Base-by-base conservation (phyloP, 2,113 vertebrate genomes). In the Lutjanus erythropterus region DNA sequence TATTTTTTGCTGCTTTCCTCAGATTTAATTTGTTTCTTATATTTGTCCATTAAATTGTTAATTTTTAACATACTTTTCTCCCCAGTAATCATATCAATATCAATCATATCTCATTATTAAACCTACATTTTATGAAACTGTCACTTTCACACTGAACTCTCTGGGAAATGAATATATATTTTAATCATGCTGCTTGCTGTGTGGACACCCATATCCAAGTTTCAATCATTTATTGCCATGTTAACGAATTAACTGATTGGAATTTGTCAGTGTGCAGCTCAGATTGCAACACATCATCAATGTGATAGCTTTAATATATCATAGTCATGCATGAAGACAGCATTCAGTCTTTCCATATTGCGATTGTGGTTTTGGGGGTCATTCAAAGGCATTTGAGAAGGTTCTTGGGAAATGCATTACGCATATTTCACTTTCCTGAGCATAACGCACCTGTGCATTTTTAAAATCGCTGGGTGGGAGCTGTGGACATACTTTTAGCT, bases 261-360 rank as follows among this genome's bases (percentile, higher is more conserved):
- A 79, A 53, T 76, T 72, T 61, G 21, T 71, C 52, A 66, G 70
- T 12, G 71, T 59, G 61, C 68, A 73, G n/a, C 62, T 67, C 39
- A 12, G 69, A 81, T 71, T 79, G 81, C 46, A 37, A 82, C 70
- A 75, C 86, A 75, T 76, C 50, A 78, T 52, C 84, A 75, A 39
- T 70, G 85, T 44, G 59, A 90, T 87, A 92, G 92, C 92, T 93
- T 93, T 93, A 89, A 90, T 80, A 85, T 83, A 64, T 72, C 86
- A 89, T 84, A 23, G 16, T 80, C 88, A 78, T 83, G 77, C 90
- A 84, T 88, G 89, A 84, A 85, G 53, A 80, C 83, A 67, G 67
- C 71, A 67, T 88, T 77, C 50, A 52, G 73, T 71, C 61, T 75
- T 77, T 82, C 69, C 50, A 80, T 74, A 66, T 71, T 61, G 42